Evolutionary conservation across 2,888 invertebrate species (phyloP).

Genomic region (Acrobasis consociella): DNA sequence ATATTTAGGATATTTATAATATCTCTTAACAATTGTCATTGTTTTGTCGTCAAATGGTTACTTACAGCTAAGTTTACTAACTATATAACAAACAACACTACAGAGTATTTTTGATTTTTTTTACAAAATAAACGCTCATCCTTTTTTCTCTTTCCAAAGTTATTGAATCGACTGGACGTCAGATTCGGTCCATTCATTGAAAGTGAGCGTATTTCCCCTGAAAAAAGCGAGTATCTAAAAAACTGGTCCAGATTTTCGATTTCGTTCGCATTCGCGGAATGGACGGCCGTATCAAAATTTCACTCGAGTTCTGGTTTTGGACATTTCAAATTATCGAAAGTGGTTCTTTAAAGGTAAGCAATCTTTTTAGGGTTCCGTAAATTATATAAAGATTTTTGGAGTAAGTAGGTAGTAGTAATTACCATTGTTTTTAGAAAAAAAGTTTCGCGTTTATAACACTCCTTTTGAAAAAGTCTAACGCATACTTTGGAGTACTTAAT

Average conservation of each 20-base stretch:
- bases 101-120: too few species aligned
- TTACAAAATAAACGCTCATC: not conserved
- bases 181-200: constrained; percentile 1
- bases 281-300: constrained; percentile 4
- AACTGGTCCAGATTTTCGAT: constrained; percentile 13
- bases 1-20: too few species aligned
- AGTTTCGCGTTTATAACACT: too few species aligned
- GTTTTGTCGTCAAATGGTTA: too few species aligned
- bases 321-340: not conserved
- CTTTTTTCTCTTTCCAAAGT: not conserved
- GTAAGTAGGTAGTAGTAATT: too few species aligned
- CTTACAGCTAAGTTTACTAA: too few species aligned
- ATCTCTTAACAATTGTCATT: too few species aligned
- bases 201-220: not conserved
- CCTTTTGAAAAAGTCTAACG: too few species aligned
- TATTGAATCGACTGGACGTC: not conserved
- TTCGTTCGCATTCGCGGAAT: constrained; percentile 1
- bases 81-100: too few species aligned
- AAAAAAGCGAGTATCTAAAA: not conserved
- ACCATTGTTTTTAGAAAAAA: too few species aligned
- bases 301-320: not conserved
- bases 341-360: not conserved
- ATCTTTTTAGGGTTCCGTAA: not conserved
- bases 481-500: too few species aligned
- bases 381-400: too few species aligned